phyloP scores from a whole-genome alignment of 2,113 vertebrate genomes.

The Boleophthalmus pectinirostris region DNA sequence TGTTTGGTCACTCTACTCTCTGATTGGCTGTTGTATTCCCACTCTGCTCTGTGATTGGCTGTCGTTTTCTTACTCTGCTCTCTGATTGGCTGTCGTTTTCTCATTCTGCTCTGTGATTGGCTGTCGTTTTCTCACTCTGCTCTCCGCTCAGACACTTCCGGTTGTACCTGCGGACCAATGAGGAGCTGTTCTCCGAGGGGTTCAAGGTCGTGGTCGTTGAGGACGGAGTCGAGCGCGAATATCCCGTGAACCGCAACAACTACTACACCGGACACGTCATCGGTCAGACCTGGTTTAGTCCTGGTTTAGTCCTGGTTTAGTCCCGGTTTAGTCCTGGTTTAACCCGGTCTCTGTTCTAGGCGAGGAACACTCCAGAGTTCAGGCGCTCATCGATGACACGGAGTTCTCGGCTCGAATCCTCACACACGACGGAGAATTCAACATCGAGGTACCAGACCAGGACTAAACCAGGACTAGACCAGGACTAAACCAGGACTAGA shows the following conservation, averaged over 20 bases:
- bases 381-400: conserved; percentile 88
- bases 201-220: conserved; percentile 85
- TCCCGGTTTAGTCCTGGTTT: background rate
- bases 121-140: background rate
- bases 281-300: conserved; percentile 73
- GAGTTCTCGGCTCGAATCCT: conserved; percentile 91
- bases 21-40: no score
- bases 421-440: conserved; percentile 87
- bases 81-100: no score
- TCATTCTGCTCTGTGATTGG: background rate
- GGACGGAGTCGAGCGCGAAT: conserved; percentile 74
- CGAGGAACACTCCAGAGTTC: conserved; percentile 90
- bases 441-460: conserved; percentile 76
- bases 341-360: conserved; percentile 67
- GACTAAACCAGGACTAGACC: background rate
- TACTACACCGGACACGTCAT: conserved; percentile 93
- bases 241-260: conserved; percentile 84
- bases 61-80: no score
- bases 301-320: background rate
- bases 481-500: background rate
- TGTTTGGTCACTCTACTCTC: no score
- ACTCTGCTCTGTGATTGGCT: background rate
- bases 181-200: conserved; percentile 87
- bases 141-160: conserved; percentile 83
- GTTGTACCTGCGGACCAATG: conserved; percentile 89